Evolutionary conservation across 2,888 invertebrate species (phyloP).

Genomic region (Stenodema calcarata): DNA sequence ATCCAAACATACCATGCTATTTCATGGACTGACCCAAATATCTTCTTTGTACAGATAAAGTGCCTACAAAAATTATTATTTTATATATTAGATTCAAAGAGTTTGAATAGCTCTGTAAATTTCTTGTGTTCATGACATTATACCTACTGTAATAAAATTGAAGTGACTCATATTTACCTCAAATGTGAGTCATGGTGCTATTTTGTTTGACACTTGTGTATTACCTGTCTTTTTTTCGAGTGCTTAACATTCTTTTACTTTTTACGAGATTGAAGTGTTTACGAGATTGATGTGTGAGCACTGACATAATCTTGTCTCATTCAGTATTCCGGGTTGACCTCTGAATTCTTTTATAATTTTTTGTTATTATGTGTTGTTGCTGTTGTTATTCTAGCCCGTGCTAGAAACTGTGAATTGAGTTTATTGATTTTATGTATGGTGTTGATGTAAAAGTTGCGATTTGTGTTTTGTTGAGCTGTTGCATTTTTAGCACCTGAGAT

Average conservation of each 20-base stretch:
- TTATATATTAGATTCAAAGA: slow-evolving; percentile 22
- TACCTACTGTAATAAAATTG: slow-evolving; percentile 3
- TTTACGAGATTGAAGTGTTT: not conserved
- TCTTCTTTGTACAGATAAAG: slow-evolving; percentile 18
- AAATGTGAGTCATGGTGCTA: slow-evolving; percentile 34
- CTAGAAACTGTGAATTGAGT: slow-evolving; percentile 40
- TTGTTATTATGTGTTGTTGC: slow-evolving; percentile 23
- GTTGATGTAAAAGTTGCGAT: not conserved
- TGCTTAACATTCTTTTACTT: slow-evolving; percentile 4
- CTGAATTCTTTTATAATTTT: not conserved
- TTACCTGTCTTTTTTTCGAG: slow-evolving; percentile 3
- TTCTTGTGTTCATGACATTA: slow-evolving; percentile 11
- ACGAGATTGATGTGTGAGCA: not conserved
- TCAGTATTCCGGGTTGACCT: slow-evolving; percentile 23
- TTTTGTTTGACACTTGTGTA: slow-evolving; percentile 3
- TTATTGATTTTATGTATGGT: slow-evolving; percentile 41
- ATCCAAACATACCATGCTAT: not conserved
- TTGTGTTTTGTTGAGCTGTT: slow-evolving; percentile 23
- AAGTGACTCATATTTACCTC: slow-evolving; percentile 28
- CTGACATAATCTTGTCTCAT: not conserved
- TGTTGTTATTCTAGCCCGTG: slow-evolving; percentile 39
- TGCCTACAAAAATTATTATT: slow-evolving; percentile 31
- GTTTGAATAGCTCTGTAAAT: not conserved
- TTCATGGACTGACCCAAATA: slow-evolving; percentile 20
- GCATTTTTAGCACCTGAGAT: not conserved